These are phyloP conservation scores for Pteromalus puparum DNA, from an alignment of 1,140 invertebrate species.

Conservation along the genomic window DNA sequence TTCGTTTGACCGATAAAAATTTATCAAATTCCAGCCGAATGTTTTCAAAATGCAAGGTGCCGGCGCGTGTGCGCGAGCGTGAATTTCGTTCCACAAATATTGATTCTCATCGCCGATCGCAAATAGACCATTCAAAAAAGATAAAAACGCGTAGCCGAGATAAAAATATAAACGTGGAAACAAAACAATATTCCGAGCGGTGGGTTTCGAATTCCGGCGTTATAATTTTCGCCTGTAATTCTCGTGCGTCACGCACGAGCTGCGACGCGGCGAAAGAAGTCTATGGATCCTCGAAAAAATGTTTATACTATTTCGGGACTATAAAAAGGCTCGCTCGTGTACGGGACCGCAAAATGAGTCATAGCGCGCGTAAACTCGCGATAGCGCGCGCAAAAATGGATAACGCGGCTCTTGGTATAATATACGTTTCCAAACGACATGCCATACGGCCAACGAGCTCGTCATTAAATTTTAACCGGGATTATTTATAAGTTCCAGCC, in stretches of 20 bases:
- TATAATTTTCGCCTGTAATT: background rate
- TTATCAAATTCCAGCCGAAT: slow-evolving; percentile 35
- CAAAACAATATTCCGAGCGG: background rate
- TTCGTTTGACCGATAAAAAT: slow-evolving; percentile 36
- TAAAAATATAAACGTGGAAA: background rate
- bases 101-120: slow-evolving; percentile 15
- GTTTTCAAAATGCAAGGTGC: slow-evolving; percentile 14
- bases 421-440: background rate
- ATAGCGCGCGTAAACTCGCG: background rate
- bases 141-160: background rate
- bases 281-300: background rate
- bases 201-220: background rate
- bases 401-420: background rate
- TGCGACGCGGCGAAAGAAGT: too few species aligned
- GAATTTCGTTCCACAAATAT: slow-evolving; percentile 22
- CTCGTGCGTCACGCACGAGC: background rate
- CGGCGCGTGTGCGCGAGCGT: background rate
- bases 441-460: background rate
- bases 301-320: background rate
- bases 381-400: background rate
- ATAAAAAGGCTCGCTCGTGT: background rate
- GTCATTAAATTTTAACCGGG: background rate
- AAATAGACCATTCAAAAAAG: slow-evolving; percentile 17
- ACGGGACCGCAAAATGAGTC: background rate
- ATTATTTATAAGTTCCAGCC: background rate